Evolutionary conservation across 2,113 vertebrate species (phyloP), one percentile per base, ranked within the genome.

Genomic region (Zapus hudsonius): DNA sequence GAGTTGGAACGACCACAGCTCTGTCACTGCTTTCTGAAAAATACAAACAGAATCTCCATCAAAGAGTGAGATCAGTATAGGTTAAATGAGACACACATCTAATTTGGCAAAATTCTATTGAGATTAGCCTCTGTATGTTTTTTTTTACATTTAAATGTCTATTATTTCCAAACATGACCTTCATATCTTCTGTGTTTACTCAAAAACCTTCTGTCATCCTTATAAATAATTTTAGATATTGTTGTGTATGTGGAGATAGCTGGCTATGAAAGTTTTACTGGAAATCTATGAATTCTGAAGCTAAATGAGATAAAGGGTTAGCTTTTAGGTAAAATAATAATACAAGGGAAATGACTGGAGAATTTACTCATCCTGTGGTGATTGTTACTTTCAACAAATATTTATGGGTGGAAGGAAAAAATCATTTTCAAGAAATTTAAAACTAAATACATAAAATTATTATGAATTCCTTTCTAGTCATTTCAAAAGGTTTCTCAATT

Each of bases 221-320:
- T 42, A 64, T 1, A 79, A 0, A 29, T 0, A 81, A 36, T 78
- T 29, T 74, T 57, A 55, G 1, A 70, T 33, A n/a, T 22, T 33
- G 66, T 10, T 40, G 17, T 9, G 9, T 67, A 36, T 42, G 0
- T 2, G 2, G 3, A 29, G 16, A 27, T 20, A 0, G 0, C 2
- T 84, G 5, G 1, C 27, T 70, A 5, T 79, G 2, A 79, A 90
- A 83, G 80, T 69, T 25, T 42, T 8, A 79, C 12, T 69, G 4
- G 47, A 69, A 22, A 57, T 44, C 22, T 55, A 66, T 61, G 47
- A n/a, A 74, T 86, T 19, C 0, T 73, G 1, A 0, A 64, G 2
- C 70, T 84, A 84, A 67, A 72, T 27, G 89, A 84, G 16, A n/a
- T 31, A 9, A 63, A 63, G 9, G 16, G 86, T 44, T 79, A 70